Percentiles rank a stretch among this genome's conserved stretches.
Conservation (phyloP, 1,140 invertebrate species). For the Pygmarrhopalites habei region DNA sequence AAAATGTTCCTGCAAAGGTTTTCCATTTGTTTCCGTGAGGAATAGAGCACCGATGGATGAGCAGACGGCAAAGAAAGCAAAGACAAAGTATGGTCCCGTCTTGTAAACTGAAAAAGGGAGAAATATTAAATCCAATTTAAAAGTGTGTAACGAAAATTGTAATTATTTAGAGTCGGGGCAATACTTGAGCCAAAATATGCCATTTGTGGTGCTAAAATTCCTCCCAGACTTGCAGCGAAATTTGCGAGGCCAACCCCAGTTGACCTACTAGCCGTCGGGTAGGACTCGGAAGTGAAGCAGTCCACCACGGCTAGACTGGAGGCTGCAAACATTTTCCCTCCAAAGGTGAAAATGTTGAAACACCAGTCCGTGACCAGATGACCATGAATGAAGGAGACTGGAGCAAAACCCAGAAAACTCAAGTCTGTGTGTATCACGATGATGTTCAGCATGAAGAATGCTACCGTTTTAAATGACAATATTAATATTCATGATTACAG, state of each 20-base stretch:
- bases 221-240: slow-evolving; percentile 4
- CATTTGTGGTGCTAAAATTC: slow-evolving; percentile 27
- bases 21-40: slow-evolving; percentile 23
- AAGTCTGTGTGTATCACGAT: no score
- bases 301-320: slow-evolving; percentile 13
- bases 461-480: no score
- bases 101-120: slow-evolving; percentile 9
- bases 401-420: no score
- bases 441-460: no score
- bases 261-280: slow-evolving; percentile 20
- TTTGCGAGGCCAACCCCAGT: slow-evolving; percentile 20
- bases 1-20: slow-evolving; percentile 18
- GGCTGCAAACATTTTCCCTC: slow-evolving; percentile 16
- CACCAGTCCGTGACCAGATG: no score
- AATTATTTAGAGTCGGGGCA: not conserved
- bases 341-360: slow-evolving; percentile 12
- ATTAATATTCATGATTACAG: no score
- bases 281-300: slow-evolving; percentile 26
- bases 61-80: slow-evolving; percentile 6
- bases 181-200: slow-evolving; percentile 23
- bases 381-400: no score
- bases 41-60: slow-evolving; percentile 7
- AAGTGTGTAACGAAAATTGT: not conserved
- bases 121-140: not conserved
- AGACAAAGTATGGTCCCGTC: slow-evolving; percentile 21